Percentiles rank a stretch among this genome's conserved stretches.
phyloP scores from a whole-genome alignment of 2,113 vertebrate genomes.

The Hyaena hyaena region DNA sequence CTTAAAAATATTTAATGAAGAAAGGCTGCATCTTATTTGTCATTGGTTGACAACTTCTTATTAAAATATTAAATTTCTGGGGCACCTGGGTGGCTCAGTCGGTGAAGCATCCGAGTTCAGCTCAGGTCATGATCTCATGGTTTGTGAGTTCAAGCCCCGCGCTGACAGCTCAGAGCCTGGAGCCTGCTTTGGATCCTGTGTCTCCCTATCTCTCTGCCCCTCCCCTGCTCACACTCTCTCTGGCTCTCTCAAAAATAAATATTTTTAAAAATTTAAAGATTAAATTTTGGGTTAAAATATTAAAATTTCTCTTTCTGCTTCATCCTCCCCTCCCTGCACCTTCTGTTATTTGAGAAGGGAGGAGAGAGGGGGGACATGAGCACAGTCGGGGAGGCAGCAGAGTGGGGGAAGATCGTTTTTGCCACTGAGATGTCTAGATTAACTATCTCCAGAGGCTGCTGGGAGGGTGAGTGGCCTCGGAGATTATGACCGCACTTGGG shows the following conservation, averaged over 20 bases:
- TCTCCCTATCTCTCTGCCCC: too few relatives aligned
- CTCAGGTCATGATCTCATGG: too few relatives aligned
- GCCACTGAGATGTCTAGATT: background rate
- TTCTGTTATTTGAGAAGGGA: background rate
- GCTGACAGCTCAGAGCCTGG: too few relatives aligned
- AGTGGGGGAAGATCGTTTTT: background rate
- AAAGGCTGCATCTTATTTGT: background rate
- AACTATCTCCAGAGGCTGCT: background rate
- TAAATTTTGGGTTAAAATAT: background rate
- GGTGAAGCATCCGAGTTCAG: too few relatives aligned
- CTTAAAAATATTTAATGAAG: background rate
- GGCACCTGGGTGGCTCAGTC: too few relatives aligned
- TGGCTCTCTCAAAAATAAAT: too few relatives aligned
- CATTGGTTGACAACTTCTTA: background rate
- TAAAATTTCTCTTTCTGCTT: background rate
- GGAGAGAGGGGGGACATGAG: too few relatives aligned
- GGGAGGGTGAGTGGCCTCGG: background rate
- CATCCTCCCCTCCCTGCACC: background rate
- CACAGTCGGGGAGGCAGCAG: background rate
- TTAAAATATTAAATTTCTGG: background rate
- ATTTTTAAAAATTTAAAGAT: background rate
- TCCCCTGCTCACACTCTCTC: too few relatives aligned
- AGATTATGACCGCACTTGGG: too few relatives aligned
- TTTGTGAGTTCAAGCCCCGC: too few relatives aligned
- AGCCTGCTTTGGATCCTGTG: too few relatives aligned